These are phyloP conservation scores for Regulus satrapa DNA, from an alignment of 2,113 vertebrate genomes.

Conservation along the genomic window DNA sequence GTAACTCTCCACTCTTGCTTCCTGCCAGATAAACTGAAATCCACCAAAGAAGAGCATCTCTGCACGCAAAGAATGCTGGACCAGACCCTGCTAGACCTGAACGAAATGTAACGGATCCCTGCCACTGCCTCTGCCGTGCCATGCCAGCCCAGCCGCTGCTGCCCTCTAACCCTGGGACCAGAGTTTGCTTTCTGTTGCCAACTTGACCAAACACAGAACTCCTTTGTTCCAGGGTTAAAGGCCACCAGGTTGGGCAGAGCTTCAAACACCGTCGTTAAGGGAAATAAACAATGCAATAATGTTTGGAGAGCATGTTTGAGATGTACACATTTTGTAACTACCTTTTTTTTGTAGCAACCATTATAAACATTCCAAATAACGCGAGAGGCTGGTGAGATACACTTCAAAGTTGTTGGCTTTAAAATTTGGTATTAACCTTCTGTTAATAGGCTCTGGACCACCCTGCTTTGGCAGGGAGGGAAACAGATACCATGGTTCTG, in stretches of 20 bases:
- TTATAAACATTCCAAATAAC: conserved; percentile 60
- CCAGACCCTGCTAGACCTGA: conserved; percentile 92
- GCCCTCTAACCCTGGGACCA: conserved; percentile 60
- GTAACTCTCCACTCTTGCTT: conserved; percentile 30
- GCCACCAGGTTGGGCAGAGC: conserved; percentile 49
- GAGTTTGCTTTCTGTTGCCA: conserved; percentile 10
- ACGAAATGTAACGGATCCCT: conserved; percentile 80
- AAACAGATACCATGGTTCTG: neutral
- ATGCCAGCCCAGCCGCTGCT: conserved; percentile 46
- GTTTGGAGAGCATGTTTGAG: conserved; percentile 64
- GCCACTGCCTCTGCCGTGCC: neutral
- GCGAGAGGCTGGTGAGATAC: conserved; percentile 6
- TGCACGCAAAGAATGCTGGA: conserved; percentile 89
- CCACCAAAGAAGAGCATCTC: conserved; percentile 87
- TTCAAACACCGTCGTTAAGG: conserved; percentile 63
- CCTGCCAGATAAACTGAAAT: conserved; percentile 83
- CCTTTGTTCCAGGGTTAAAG: conserved; percentile 34
- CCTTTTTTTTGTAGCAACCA: conserved; percentile 49
- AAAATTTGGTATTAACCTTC: neutral
- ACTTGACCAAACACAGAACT: conserved; percentile 30
- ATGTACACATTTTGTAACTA: conserved; percentile 66
- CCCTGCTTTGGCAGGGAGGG: neutral
- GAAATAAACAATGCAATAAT: conserved; percentile 65
- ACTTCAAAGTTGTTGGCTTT: neutral
- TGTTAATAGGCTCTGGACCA: neutral